A percentile compares a stretch with the other conserved stretches of the same genome.
Evolutionary conservation across 2,113 vertebrate species (phyloP).

Genomic region (Actenoides hombroni): DNA sequence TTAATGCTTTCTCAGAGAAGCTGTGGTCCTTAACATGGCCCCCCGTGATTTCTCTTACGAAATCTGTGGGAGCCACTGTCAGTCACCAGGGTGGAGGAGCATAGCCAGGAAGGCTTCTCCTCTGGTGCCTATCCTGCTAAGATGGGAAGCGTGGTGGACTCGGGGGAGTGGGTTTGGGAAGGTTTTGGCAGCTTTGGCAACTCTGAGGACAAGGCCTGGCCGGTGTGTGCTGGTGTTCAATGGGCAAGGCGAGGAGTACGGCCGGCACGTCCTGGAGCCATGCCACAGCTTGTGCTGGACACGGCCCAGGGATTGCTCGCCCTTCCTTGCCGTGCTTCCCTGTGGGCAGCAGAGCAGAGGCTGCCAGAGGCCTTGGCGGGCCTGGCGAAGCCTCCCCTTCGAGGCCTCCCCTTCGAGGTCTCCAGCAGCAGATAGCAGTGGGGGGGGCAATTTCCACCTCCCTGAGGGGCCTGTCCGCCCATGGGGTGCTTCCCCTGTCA

Average conservation of each 20-base stretch:
- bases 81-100: accelerated
- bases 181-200: neutral
- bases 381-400: neutral
- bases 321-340: accelerated
- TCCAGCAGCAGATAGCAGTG: accelerated
- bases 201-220: neutral
- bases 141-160: accelerated
- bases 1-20: neutral
- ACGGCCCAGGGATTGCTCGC: neutral
- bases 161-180: neutral
- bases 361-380: neutral
- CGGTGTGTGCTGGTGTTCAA: neutral
- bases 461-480: accelerated
- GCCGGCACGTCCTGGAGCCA: neutral
- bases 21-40: neutral
- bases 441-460: neutral
- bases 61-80: neutral
- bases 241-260: neutral
- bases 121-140: neutral
- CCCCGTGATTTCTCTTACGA: neutral
- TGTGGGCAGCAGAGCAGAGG: neutral
- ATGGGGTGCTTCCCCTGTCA: neutral
- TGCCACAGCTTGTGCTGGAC: neutral
- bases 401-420: accelerated
- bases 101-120: neutral